These are phyloP conservation scores for Pycnomerus fuliginosus DNA, from an alignment of 2,888 invertebrate genomes.

Conservation along the genomic window DNA sequence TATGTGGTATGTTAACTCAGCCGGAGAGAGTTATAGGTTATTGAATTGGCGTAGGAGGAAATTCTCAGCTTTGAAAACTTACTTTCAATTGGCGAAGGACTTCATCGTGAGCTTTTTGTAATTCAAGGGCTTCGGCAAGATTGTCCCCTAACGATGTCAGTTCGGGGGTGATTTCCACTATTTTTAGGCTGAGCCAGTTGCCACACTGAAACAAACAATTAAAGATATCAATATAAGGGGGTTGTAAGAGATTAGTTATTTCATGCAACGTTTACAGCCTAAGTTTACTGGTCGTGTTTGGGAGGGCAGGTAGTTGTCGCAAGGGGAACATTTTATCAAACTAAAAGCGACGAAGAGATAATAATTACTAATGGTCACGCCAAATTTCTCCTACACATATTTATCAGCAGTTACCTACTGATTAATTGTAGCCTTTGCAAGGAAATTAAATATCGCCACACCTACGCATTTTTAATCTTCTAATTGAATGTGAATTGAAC, in stretches of 20 bases:
- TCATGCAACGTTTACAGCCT: too few species aligned
- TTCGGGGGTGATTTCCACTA: slow-evolving; percentile 82
- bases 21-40: slow-evolving; percentile 8
- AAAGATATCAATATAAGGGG: too few species aligned
- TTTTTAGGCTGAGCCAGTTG: slow-evolving; percentile 79
- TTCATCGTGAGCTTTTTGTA: slow-evolving; percentile 79
- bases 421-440: slow-evolving; percentile 15
- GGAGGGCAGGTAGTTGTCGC: too few species aligned
- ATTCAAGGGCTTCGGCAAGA: slow-evolving; percentile 71
- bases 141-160: slow-evolving; percentile 77
- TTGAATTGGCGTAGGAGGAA: too few species aligned
- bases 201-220: slow-evolving; percentile 44
- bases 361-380: slow-evolving; percentile 17
- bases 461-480: slow-evolving; percentile 20
- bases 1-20: slow-evolving; percentile 13
- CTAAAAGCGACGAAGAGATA: too few species aligned
- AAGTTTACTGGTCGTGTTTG: too few species aligned
- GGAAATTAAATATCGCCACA: slow-evolving; percentile 15
- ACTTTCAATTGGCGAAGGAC: slow-evolving; percentile 82
- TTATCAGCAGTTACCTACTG: slow-evolving; percentile 5
- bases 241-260: too few species aligned
- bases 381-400: slow-evolving; percentile 3
- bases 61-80: slow-evolving; percentile 36
- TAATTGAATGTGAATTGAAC: slow-evolving; percentile 18
- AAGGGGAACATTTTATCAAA: too few species aligned